phyloP scores from a whole-genome alignment of 2,888 invertebrate species.

The Amiota communis region DNA sequence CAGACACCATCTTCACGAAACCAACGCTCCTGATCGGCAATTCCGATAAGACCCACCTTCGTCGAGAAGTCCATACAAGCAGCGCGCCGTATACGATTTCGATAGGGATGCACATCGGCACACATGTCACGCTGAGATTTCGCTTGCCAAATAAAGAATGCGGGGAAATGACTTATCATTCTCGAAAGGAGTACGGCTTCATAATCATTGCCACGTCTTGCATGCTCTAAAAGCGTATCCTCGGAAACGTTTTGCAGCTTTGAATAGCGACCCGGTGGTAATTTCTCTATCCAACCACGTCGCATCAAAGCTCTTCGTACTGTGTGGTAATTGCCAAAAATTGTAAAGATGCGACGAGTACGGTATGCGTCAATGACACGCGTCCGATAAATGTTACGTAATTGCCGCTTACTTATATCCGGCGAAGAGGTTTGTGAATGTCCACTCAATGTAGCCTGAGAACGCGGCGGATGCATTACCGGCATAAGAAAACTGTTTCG shows the following conservation, averaged over 20 bases:
- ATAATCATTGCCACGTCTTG: constrained; percentile 68
- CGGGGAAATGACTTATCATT: constrained; percentile 77
- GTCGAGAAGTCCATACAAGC: constrained; percentile 73
- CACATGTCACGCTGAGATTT: constrained; percentile 64
- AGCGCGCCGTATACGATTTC: constrained; percentile 67
- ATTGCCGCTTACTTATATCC: constrained; percentile 52
- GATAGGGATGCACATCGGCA: constrained; percentile 58
- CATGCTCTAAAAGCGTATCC: constrained; percentile 61
- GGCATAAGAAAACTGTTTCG: constrained; percentile 21
- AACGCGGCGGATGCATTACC: not conserved
- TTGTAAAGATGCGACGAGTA: constrained; percentile 68
- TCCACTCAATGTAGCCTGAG: not conserved
- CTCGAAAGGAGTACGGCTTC: constrained; percentile 76
- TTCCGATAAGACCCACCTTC: constrained; percentile 74
- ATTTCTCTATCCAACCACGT: constrained; percentile 85
- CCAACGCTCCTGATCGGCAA: constrained; percentile 69
- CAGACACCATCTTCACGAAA: constrained; percentile 62
- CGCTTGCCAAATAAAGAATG: constrained; percentile 83
- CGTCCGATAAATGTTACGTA: constrained; percentile 58
- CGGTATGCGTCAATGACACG: constrained; percentile 68
- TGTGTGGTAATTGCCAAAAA: constrained; percentile 65
- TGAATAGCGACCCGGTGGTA: constrained; percentile 68
- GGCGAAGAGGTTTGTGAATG: constrained; percentile 4
- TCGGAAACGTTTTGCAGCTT: constrained; percentile 67
- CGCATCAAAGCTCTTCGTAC: constrained; percentile 75